These are phyloP conservation scores for Venustoraphidia nigricollis DNA, from an alignment of 2,888 invertebrate genomes.

Conservation along the genomic window DNA sequence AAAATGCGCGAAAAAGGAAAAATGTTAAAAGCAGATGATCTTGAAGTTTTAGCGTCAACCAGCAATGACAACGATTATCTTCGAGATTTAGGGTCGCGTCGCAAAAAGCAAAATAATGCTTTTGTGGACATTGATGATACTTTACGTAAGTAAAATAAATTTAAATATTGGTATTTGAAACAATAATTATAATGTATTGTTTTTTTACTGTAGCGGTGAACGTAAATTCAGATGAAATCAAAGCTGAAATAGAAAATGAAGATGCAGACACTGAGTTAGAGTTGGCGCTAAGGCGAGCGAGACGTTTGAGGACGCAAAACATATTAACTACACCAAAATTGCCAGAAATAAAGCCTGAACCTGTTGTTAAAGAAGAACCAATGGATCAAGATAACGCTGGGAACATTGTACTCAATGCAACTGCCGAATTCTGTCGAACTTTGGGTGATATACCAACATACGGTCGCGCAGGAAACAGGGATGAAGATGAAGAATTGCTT, in stretches of 20 bases:
- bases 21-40: constrained; percentile 55
- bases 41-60: constrained; percentile 28
- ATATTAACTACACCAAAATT: constrained; percentile 19
- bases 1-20: constrained; percentile 48
- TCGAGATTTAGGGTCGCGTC: constrained; percentile 14
- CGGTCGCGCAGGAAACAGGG: constrained; percentile 79
- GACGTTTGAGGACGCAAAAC: constrained; percentile 26
- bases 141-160: constrained; percentile 27
- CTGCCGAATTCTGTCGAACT: constrained; percentile 93
- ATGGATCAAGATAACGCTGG: constrained; percentile 22
- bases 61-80: not conserved
- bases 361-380: constrained; percentile 17
- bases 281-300: constrained; percentile 37
- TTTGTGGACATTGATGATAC: constrained; percentile 48
- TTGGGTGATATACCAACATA: constrained; percentile 89
- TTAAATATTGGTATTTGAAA: constrained; percentile 2
- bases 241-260: constrained; percentile 40
- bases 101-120: constrained; percentile 26
- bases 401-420: constrained; percentile 75
- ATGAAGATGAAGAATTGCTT: constrained; percentile 58
- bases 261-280: constrained; percentile 24
- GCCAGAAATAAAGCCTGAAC: constrained; percentile 22
- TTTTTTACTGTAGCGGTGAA: constrained; percentile 20
- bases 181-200: not conserved
- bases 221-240: constrained; percentile 35